Conservation (phyloP, 2,113 vertebrate genomes). For the Procavia capensis region DNA sequence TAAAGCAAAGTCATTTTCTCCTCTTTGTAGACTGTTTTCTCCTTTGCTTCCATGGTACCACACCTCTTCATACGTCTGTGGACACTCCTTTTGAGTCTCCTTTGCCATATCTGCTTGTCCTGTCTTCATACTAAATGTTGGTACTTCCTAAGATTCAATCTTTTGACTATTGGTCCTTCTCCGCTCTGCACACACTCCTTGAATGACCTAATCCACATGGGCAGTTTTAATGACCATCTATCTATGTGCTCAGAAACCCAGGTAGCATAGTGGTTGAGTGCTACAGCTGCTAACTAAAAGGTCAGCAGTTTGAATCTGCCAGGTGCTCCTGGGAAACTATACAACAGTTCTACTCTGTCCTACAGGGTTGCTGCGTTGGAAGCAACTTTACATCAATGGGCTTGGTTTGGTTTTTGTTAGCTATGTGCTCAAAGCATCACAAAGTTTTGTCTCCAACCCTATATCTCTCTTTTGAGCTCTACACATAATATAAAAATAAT, state of each 20-base stretch:
- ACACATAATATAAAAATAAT: background rate
- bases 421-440: background rate
- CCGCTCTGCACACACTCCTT: background rate
- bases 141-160: conserved; percentile 21
- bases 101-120: conserved; percentile 37
- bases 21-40: background rate
- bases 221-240: conserved; percentile 32
- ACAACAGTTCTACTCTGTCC: no score
- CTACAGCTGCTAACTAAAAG: no score
- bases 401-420: no score
- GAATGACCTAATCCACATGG: background rate
- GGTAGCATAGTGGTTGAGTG: no score
- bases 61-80: background rate
- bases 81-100: conserved; percentile 30
- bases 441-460: background rate
- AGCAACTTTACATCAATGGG: no score
- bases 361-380: no score
- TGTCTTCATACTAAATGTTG: background rate
- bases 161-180: background rate
- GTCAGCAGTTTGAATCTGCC: no score
- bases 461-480: background rate
- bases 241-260: background rate
- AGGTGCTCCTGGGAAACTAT: no score
- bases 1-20: background rate
- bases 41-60: background rate